Evolutionary conservation across 2,113 vertebrate species (phyloP), one percentile per base, ranked within the genome.

Genomic region (Arothron firmamentum): DNA sequence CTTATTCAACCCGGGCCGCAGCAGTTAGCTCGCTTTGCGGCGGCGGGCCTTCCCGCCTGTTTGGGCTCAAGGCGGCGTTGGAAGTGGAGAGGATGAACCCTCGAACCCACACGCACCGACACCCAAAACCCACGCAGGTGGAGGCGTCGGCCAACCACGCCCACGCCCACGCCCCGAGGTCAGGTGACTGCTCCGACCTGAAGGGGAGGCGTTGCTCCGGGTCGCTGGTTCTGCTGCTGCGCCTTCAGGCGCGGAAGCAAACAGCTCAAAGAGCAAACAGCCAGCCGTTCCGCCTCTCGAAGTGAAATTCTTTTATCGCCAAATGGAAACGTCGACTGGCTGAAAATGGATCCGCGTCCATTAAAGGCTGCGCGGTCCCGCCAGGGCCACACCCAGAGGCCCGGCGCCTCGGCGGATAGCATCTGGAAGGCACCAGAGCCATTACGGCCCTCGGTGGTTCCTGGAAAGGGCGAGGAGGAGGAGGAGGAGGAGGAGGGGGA

Each of bases 371-470:
- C 42, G n/a, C 20, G 18, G 60, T 16, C 66, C 16, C 50, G 18
- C 43, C 0, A 14, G 55, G 42, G 11, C 47, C 81, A 65, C 67
- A 61, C 49, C 59, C 59, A 6, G 75, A 80, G 13, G 74, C 64
- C 72, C 78, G 67, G 62, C 45, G 53, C 53, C 75, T 67, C 77
- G 78, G 60, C 72, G 78, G 85, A 86, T 82, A 80, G 71, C 56
- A 87, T 87, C 85, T 77, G 77, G 74, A 72, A 78, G 34, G 66
- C 60, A 34, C 62, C 20, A 72, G 65, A 77, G 72, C 82, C 85
- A 87, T 88, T 87, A 88, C 41, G 59, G 69, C 5, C 23, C 78
- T 49, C 48, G 76, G 62, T 71, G 69, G 34, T 81, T 77, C 69
- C 66, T 14, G 75, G 74, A 84, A 83, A 64, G 74, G 41, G 54